Evolutionary conservation across 2,797 vertebrate species (phyloP).

Genomic region (Eulemur mongoz): DNA sequence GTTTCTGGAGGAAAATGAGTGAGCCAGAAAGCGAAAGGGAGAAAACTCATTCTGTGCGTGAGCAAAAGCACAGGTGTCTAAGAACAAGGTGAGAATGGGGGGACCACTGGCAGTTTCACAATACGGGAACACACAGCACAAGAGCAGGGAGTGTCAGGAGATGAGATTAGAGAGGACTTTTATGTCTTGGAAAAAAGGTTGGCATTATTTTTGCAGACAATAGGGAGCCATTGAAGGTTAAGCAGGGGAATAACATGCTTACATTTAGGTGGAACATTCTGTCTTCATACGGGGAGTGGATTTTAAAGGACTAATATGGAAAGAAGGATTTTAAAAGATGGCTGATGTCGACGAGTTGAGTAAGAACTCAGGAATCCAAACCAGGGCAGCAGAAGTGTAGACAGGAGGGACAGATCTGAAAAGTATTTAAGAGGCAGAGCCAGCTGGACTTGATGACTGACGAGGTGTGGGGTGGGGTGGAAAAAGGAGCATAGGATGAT

Average conservation of each 20-base stretch:
- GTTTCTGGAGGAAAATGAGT: not conserved
- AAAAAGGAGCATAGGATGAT: not conserved
- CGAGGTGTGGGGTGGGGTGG: not conserved
- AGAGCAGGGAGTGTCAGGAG: not conserved
- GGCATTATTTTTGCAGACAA: not conserved
- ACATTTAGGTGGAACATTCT: not conserved
- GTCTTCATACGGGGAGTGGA: not conserved
- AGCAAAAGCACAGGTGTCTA: not conserved
- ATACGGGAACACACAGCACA: fast-evolving
- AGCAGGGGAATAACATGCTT: not conserved
- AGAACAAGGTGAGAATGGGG: not conserved
- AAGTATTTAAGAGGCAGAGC: not conserved
- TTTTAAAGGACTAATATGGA: constrained; percentile 6
- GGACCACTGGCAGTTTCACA: not conserved
- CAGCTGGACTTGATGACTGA: not conserved
- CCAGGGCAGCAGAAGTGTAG: not conserved
- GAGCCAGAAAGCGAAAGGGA: not conserved
- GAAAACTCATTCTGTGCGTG: not conserved
- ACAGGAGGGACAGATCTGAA: not conserved
- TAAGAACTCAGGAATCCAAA: not conserved
- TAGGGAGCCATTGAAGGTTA: not conserved
- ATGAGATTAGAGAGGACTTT: not conserved
- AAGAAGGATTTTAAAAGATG: constrained; percentile 36
- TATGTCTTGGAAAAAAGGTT: not conserved
- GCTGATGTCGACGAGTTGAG: not conserved